These are phyloP conservation scores for Brachypodius melanocephalos DNA, from an alignment of 2,113 vertebrate genomes.

Conservation along the genomic window DNA sequence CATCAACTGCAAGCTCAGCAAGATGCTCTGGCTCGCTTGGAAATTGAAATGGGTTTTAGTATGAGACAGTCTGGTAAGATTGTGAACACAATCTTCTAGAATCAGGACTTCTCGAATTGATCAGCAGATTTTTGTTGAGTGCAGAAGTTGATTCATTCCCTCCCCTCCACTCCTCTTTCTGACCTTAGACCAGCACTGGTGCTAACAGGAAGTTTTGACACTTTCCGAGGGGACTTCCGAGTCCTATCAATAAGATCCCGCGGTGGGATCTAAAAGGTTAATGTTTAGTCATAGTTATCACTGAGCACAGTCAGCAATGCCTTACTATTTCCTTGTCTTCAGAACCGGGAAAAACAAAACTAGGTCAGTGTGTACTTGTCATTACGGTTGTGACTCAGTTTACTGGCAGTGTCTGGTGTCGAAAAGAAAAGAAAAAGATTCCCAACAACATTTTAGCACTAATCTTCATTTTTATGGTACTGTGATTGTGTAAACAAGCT, in stretches of 20 bases:
- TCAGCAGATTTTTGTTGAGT: slow-evolving; percentile 38
- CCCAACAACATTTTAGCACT: not conserved
- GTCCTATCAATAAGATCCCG: not conserved
- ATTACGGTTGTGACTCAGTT: slow-evolving; percentile 55
- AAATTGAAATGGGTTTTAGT: slow-evolving; percentile 22
- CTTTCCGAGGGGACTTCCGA: not conserved
- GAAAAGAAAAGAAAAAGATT: not conserved
- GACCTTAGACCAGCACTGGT: not conserved
- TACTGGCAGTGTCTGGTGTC: slow-evolving; percentile 32
- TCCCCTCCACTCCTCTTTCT: not conserved
- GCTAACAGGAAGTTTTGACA: not conserved
- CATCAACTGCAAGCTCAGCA: slow-evolving; percentile 32
- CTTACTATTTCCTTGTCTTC: slow-evolving; percentile 31
- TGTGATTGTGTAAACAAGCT: not conserved
- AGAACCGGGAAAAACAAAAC: slow-evolving; percentile 48
- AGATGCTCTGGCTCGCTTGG: slow-evolving; percentile 7
- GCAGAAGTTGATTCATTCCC: slow-evolving; percentile 45
- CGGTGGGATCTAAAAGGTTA: slow-evolving; percentile 15
- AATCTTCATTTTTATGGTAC: not conserved
- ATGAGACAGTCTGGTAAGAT: slow-evolving; percentile 36
- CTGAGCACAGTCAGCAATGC: slow-evolving; percentile 11
- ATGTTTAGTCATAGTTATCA: slow-evolving; percentile 53
- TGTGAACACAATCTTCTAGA: slow-evolving; percentile 17
- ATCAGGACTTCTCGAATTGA: slow-evolving; percentile 6
- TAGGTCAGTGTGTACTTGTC: slow-evolving; percentile 50